Percentiles rank a stretch among this genome's conserved stretches.
These are phyloP conservation scores for Caenorhabditis tropicalis DNA, from an alignment of 1,140 invertebrate species.

Conservation along the genomic window DNA sequence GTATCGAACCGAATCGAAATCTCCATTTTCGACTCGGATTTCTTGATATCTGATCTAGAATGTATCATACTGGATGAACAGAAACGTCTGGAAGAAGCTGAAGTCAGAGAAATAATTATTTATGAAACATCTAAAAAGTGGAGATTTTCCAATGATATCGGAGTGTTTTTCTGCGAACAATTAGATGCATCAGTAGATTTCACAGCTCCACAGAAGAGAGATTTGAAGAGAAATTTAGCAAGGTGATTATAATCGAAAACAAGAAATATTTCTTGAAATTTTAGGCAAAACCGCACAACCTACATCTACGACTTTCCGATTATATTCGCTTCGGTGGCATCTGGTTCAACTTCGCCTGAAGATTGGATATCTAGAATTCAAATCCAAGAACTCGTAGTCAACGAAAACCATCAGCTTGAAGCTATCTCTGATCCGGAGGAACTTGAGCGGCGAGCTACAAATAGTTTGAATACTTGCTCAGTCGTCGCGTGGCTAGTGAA, in stretches of 20 bases:
- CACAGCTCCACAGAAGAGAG: neutral
- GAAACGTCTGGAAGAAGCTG: neutral
- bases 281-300: neutral
- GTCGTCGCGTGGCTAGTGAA: neutral
- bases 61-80: neutral
- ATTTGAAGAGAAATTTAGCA: neutral
- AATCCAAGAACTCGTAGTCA: neutral
- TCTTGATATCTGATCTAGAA: neutral
- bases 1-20: neutral
- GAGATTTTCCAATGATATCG: neutral
- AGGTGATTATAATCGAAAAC: neutral
- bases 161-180: neutral
- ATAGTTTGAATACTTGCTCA: neutral
- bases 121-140: neutral
- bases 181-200: neutral
- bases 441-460: neutral
- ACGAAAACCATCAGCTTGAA: neutral
- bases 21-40: neutral
- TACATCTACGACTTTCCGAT: conserved; percentile 12
- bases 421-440: neutral
- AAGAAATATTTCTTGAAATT: neutral
- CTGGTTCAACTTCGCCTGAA: neutral
- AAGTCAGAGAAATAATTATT: neutral
- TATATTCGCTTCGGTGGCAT: neutral
- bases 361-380: neutral